phyloP scores from a whole-genome alignment of 2,888 invertebrate genomes.

The Thalpophila matura region DNA sequence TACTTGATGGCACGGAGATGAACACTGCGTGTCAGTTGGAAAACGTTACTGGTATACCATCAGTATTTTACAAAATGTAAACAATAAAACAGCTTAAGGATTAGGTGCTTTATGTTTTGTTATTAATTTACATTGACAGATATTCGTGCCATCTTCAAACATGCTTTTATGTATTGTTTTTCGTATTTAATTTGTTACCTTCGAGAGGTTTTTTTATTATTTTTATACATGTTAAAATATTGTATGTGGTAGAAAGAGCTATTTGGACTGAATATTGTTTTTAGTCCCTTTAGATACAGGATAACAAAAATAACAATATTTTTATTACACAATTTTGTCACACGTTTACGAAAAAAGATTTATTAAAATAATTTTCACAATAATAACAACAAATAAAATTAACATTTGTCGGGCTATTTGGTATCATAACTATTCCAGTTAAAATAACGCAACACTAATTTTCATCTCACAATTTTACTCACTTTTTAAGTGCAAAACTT shows the following conservation, averaged over 20 bases:
- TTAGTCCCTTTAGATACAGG: background rate
- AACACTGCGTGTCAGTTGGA: slow-evolving; percentile 59
- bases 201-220: slow-evolving; percentile 1
- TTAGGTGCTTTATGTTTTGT: slow-evolving; percentile 41
- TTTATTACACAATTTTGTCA: slow-evolving; percentile 19
- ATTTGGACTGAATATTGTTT: slow-evolving; percentile 13
- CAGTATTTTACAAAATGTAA: slow-evolving; percentile 60
- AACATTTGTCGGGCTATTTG: slow-evolving; percentile 8
- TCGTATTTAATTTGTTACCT: slow-evolving; percentile 3
- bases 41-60: slow-evolving; percentile 64
- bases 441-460: slow-evolving; percentile 8
- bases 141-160: slow-evolving; percentile 8
- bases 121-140: slow-evolving; percentile 32
- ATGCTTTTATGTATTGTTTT: slow-evolving; percentile 9
- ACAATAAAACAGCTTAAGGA: slow-evolving; percentile 50
- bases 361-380: background rate
- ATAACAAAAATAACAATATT: slow-evolving; percentile 27
- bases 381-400: background rate
- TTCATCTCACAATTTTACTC: slow-evolving; percentile 24
- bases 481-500: slow-evolving; percentile 46
- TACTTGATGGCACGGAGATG: slow-evolving; percentile 14
- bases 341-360: background rate
- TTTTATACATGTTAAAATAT: slow-evolving; percentile 14
- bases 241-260: background rate
- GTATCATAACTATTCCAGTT: background rate